Evolutionary conservation across 2,113 vertebrate genomes (phyloP), one percentile per base, ranked within the genome.

Genomic region (Xyliphius kryptos): DNA sequence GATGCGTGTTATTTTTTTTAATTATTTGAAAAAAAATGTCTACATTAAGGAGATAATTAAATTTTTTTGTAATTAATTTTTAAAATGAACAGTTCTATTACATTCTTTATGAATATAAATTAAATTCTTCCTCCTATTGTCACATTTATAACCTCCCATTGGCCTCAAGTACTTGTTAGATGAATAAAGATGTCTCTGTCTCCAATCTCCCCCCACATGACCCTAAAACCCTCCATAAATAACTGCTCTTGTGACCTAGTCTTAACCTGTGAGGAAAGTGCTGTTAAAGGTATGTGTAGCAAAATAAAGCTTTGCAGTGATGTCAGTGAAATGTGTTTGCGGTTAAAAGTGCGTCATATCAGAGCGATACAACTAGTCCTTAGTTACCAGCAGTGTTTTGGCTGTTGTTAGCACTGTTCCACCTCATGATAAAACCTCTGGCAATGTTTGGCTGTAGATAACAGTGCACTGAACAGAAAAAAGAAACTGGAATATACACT

Each of bases 321-420:
- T 47, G 12, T 53, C 16, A 50, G 36, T 58, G 26, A 62, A 50
- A 52, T 62, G 56, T 17, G 16, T 36, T 57, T 32, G 44, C 9
- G 41, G 7, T n/a, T 58, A 21, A 16, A 61, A 50, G 32, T n/a
- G n/a, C n/a, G n/a, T n/a, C n/a, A n/a, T n/a, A n/a, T n/a, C n/a
- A n/a, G n/a, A n/a, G 47, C 59, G 54, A 66, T 54, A 49, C 44
- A 22, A 65, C 55, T 59, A 49, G 58, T 50, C 69, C 56, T 51
- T 67, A 54, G 69, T 68, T 56, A 66, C 57, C n/a, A 67, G 71
- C 12, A 58, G 21, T 71, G 56, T 71, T 74, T 74, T 65, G 21
- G 22, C 51, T 14, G 62, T 69, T 73, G 54, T 40, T 54, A 55
- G 15, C 56, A 17, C 43, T 54, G 47, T 62, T 48, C 36, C 1